phyloP scores from a whole-genome alignment of 2,888 invertebrate genomes.

The Agapostemon virescens region DNA sequence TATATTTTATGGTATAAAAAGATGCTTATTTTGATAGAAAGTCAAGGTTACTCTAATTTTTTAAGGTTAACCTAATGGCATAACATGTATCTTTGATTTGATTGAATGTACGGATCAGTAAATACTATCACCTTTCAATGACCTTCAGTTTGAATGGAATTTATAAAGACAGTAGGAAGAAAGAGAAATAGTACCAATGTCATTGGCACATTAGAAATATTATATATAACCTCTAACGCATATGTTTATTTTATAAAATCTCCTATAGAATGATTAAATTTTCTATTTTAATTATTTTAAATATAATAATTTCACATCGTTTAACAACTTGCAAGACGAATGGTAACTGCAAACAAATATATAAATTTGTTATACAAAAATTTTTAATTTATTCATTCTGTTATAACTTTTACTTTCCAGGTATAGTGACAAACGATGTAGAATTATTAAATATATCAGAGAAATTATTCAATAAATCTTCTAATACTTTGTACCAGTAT shows the following conservation, averaged over 20 bases:
- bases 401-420: background rate
- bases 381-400: background rate
- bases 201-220: background rate
- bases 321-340: background rate
- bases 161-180: background rate
- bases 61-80: background rate
- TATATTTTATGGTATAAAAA: background rate
- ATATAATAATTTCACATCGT: background rate
- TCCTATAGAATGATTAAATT: background rate
- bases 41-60: background rate
- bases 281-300: slow-evolving; percentile 2
- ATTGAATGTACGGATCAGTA: background rate
- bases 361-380: background rate
- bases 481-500: slow-evolving; percentile 31
- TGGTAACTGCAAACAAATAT: slow-evolving; percentile 24
- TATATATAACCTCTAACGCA: background rate
- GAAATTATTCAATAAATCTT: slow-evolving; percentile 34
- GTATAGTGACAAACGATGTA: slow-evolving; percentile 29
- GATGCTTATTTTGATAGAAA: background rate
- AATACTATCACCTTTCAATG: background rate
- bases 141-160: background rate
- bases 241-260: slow-evolving; percentile 18
- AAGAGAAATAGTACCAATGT: background rate
- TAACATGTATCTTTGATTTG: background rate
- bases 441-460: slow-evolving; percentile 45